These are phyloP conservation scores for Lepidocolaptes lacrymiger DNA, from an alignment of 2,797 vertebrate species.

Conservation along the genomic window DNA sequence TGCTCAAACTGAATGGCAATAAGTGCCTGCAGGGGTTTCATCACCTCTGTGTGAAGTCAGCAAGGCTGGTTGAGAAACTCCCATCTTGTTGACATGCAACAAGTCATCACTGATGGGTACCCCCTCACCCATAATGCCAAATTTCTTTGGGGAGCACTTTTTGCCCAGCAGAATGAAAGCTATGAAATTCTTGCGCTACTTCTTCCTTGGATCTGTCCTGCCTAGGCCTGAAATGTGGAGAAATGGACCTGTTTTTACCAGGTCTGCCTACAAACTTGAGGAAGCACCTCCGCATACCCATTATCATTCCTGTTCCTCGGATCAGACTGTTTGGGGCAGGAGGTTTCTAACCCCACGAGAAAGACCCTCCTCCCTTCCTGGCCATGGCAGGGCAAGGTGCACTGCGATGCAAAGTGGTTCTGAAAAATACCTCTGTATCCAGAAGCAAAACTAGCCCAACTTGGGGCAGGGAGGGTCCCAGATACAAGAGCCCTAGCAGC, in stretches of 20 bases:
- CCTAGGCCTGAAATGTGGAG: constrained; percentile 40
- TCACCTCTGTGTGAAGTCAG: background rate
- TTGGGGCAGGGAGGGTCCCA: background rate
- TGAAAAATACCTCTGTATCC: background rate
- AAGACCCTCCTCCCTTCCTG: background rate
- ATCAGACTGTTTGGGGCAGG: background rate
- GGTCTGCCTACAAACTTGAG: background rate
- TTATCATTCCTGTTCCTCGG: background rate
- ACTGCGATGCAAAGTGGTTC: background rate
- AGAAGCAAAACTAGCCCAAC: background rate
- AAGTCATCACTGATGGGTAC: background rate
- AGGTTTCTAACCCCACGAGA: accelerated
- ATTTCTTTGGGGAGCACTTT: constrained; percentile 57
- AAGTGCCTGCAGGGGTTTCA: background rate
- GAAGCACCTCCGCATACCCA: accelerated
- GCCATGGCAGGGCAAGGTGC: background rate
- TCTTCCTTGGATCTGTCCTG: constrained; percentile 76
- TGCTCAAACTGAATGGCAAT: background rate
- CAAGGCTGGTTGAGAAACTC: background rate
- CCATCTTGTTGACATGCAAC: background rate
- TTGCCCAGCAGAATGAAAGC: constrained; percentile 62
- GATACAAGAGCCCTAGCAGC: background rate
- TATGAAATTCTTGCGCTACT: constrained; percentile 69
- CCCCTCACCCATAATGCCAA: constrained; percentile 53
- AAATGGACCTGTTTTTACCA: background rate